phyloP scores from a whole-genome alignment of 2,888 invertebrate genomes.

The Pinctada fucata region DNA sequence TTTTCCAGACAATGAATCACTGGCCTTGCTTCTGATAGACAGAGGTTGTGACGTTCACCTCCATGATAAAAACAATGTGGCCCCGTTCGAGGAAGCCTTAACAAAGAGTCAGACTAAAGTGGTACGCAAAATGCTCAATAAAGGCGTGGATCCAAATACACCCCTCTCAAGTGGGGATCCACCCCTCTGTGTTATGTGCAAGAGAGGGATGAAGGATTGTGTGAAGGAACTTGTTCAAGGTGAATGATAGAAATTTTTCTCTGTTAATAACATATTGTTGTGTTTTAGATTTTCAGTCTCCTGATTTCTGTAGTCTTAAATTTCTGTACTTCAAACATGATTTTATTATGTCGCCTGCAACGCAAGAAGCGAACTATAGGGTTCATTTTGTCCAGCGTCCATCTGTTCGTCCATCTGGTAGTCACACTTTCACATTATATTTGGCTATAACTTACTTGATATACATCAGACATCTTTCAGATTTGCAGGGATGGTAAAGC shows the following conservation, averaged over 20 bases:
- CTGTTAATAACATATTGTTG: too few species aligned
- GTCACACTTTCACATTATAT: too few species aligned
- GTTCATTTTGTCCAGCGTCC: too few species aligned
- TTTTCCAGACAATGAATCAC: constrained; percentile 54
- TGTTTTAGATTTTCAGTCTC: too few species aligned
- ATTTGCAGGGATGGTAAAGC: too few species aligned
- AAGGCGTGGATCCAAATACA: constrained; percentile 52
- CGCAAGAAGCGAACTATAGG: too few species aligned
- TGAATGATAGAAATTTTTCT: background rate
- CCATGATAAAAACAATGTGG: constrained; percentile 56
- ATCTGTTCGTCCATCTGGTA: too few species aligned
- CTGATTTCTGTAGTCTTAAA: too few species aligned
- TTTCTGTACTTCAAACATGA: too few species aligned
- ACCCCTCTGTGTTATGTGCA: constrained; percentile 42
- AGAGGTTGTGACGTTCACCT: constrained; percentile 55
- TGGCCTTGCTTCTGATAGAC: constrained; percentile 58
- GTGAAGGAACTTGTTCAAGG: constrained; percentile 12
- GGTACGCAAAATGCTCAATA: constrained; percentile 52
- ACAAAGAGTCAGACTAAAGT: constrained; percentile 61
- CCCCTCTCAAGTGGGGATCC: constrained; percentile 54
- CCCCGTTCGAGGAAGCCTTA: constrained; percentile 64
- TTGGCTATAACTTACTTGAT: too few species aligned
- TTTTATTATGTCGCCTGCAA: too few species aligned
- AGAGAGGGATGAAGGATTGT: constrained; percentile 8
- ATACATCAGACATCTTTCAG: too few species aligned